Percentiles rank a stretch among this genome's conserved stretches.
phyloP scores from a whole-genome alignment of 2,888 invertebrate genomes.

The Hoplodrina blanda region DNA sequence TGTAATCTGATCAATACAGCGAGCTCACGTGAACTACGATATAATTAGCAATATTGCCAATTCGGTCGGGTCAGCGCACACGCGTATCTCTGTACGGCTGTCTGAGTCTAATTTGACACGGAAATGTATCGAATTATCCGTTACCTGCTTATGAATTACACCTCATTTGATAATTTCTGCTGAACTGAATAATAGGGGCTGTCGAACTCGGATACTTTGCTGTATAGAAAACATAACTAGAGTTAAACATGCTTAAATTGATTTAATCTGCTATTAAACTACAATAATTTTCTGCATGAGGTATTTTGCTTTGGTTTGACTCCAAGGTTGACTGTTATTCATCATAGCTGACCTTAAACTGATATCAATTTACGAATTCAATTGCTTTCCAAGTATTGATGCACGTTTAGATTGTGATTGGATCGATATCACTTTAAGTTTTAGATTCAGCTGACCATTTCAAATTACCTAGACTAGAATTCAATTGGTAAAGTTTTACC shows the following conservation, averaged over 20 bases:
- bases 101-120: conserved; percentile 70
- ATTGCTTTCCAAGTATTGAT: conserved; percentile 23
- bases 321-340: conserved; percentile 35
- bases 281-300: conserved; percentile 40
- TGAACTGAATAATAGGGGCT: conserved; percentile 34
- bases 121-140: conserved; percentile 64
- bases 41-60: conserved; percentile 66
- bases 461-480: too few species aligned
- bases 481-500: too few species aligned
- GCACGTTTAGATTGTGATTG: conserved; percentile 1
- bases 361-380: conserved; percentile 37
- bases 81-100: conserved; percentile 67
- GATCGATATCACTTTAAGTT: conserved; percentile 9
- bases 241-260: conserved; percentile 28
- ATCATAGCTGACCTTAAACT: conserved; percentile 34
- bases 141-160: conserved; percentile 52
- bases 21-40: conserved; percentile 41
- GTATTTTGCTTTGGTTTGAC: conserved; percentile 13
- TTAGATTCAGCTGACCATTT: neutral
- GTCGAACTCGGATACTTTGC: conserved; percentile 44
- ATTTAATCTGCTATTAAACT: conserved; percentile 32
- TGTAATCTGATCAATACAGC: conserved; percentile 63
- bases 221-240: neutral
- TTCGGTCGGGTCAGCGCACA: conserved; percentile 71
- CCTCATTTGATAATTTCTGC: conserved; percentile 43